A percentile compares a stretch with the other conserved stretches of the same genome.
These are phyloP conservation scores for Cirrhinus molitorella DNA, from an alignment of 2,797 vertebrate species.

Conservation along the genomic window DNA sequence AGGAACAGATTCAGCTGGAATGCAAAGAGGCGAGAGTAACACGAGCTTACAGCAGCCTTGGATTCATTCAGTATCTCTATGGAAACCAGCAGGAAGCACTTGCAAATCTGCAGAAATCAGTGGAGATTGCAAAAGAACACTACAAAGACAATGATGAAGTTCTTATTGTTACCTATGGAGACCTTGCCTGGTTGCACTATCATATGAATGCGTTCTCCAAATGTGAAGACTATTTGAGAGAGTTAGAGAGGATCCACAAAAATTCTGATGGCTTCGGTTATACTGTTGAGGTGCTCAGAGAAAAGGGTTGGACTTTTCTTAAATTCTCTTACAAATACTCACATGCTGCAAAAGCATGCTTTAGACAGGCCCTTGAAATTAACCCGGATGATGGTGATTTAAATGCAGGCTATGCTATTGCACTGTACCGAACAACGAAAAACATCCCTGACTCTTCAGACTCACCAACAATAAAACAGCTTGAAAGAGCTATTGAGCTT, in stretches of 20 bases:
- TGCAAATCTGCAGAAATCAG: slow-evolving; percentile 73
- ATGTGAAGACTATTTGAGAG: slow-evolving; percentile 69
- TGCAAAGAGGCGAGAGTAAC: slow-evolving; percentile 29
- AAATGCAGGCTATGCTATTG: slow-evolving; percentile 74
- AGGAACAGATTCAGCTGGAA: slow-evolving; percentile 66
- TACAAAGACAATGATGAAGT: slow-evolving; percentile 62
- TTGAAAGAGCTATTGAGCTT: slow-evolving; percentile 71
- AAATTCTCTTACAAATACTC: slow-evolving; percentile 72
- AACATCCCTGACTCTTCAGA: fast-evolving
- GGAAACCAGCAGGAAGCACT: slow-evolving; percentile 73
- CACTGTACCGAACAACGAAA: slow-evolving; percentile 63
- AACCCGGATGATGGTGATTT: slow-evolving; percentile 77
- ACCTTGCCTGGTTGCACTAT: slow-evolving; percentile 80
- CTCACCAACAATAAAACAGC: slow-evolving; percentile 54
- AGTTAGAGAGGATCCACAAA: slow-evolving; percentile 66
- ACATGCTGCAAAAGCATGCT: slow-evolving; percentile 72
- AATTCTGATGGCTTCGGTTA: slow-evolving; percentile 21
- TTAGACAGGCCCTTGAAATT: slow-evolving; percentile 74
- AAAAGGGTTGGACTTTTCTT: slow-evolving; percentile 79
- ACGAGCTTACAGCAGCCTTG: slow-evolving; percentile 71
- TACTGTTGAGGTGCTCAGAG: slow-evolving; percentile 70
- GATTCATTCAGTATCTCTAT: slow-evolving; percentile 75
- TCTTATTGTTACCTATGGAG: slow-evolving; percentile 79
- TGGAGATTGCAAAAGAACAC: slow-evolving; percentile 63
- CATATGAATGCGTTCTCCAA: slow-evolving; percentile 66